Evolutionary conservation across 2,797 vertebrate genomes (phyloP).

Genomic region (Paratrypauchen microcephalus): DNA sequence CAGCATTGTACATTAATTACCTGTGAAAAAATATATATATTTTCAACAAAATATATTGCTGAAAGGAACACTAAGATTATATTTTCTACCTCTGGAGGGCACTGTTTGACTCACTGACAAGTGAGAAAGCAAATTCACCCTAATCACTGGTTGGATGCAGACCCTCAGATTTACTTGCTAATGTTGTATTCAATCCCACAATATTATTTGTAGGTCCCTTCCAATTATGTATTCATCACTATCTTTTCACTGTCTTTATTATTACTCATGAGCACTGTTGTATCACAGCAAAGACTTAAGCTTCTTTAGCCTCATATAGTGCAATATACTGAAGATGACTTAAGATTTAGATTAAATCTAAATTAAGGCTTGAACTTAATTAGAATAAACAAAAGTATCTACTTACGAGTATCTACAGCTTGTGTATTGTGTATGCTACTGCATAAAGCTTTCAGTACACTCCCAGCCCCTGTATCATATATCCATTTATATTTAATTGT

Average conservation of each 20-base stretch:
- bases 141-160: neutral
- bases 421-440: constrained; percentile 8
- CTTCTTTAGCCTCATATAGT: neutral
- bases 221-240: neutral
- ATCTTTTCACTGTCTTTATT: neutral
- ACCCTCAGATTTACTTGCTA: neutral
- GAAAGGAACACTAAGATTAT: neutral
- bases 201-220: neutral
- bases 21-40: too few species aligned
- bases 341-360: neutral
- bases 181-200: neutral
- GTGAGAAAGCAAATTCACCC: neutral
- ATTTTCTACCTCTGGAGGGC: constrained; percentile 49
- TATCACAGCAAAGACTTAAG: too few species aligned
- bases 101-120: constrained; percentile 41
- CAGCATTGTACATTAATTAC: too few species aligned
- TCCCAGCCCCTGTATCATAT: constrained; percentile 67
- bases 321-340: neutral
- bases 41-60: too few species aligned
- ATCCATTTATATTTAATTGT: constrained; percentile 76
- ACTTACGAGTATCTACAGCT: neutral
- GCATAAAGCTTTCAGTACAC: constrained; percentile 46
- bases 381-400: neutral
- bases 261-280: too few species aligned
- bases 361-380: neutral